phyloP scores from a whole-genome alignment of 2,113 vertebrate genomes.

The Silurus asotus region DNA sequence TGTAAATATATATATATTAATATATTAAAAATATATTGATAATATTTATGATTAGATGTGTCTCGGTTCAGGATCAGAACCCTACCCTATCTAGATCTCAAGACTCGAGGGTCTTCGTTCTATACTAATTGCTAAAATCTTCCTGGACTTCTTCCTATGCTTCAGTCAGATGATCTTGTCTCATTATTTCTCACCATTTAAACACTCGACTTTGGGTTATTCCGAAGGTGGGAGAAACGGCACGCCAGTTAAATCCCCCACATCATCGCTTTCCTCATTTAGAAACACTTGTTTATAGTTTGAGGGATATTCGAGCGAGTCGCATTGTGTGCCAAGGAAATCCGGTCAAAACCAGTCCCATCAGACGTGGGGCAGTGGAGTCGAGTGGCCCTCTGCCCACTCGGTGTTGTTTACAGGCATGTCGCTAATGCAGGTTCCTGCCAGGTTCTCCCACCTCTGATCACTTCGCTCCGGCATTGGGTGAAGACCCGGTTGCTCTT shows the following conservation, averaged over 20 bases:
- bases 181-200: neutral
- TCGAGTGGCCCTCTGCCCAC: neutral
- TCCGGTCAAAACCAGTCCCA: slow-evolving; percentile 16
- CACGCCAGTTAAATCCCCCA: neutral
- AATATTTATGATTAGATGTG: neutral
- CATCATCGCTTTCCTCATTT: slow-evolving; percentile 48
- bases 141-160: neutral
- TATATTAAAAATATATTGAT: too few species aligned
- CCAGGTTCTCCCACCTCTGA: neutral
- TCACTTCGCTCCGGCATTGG: neutral
- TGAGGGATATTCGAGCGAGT: neutral
- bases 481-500: neutral
- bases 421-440: neutral
- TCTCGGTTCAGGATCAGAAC: neutral
- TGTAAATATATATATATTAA: too few species aligned
- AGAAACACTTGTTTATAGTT: slow-evolving; percentile 31
- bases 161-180: neutral
- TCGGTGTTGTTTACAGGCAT: neutral
- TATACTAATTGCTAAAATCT: neutral
- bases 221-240: slow-evolving; percentile 14
- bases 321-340: neutral
- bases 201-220: neutral
- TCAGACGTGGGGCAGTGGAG: neutral
- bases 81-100: neutral
- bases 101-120: neutral